Conservation (phyloP, 53 echinoderm and acorn worm species). For the Pentamera pediparva region DNA sequence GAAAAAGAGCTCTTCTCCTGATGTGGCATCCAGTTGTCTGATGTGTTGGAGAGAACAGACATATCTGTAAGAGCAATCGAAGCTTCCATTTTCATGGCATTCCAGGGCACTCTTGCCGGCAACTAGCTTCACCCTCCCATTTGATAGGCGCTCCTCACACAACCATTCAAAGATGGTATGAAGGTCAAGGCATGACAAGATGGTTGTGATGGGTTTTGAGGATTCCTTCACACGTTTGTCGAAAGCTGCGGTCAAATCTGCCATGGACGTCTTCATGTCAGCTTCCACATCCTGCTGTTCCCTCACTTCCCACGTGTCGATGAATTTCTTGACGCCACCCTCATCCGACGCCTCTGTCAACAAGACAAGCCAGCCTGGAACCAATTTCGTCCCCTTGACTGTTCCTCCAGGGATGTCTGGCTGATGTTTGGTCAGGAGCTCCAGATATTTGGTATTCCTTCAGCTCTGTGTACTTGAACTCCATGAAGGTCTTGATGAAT, state of each 20-base stretch:
- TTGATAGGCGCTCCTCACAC: neutral
- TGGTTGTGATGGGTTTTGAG: too few species aligned
- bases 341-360: neutral
- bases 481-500: neutral
- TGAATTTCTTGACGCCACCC: neutral
- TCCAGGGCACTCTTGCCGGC: neutral
- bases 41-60: too few species aligned
- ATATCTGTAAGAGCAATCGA: too few species aligned
- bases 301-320: too few species aligned
- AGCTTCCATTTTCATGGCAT: neutral
- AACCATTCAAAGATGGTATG: neutral
- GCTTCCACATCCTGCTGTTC: neutral
- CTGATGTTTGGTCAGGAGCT: neutral
- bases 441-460: slow-evolving; percentile 2
- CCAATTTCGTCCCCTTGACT: neutral
- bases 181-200: too few species aligned
- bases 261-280: neutral
- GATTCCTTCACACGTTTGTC: neutral
- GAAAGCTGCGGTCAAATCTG: neutral
- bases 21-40: too few species aligned
- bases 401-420: neutral
- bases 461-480: neutral
- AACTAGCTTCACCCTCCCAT: neutral
- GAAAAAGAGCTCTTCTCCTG: too few species aligned
- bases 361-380: neutral